Base-by-base conservation (phyloP, 2,797 vertebrate genomes). In the Phataginus tricuspis region DNA sequence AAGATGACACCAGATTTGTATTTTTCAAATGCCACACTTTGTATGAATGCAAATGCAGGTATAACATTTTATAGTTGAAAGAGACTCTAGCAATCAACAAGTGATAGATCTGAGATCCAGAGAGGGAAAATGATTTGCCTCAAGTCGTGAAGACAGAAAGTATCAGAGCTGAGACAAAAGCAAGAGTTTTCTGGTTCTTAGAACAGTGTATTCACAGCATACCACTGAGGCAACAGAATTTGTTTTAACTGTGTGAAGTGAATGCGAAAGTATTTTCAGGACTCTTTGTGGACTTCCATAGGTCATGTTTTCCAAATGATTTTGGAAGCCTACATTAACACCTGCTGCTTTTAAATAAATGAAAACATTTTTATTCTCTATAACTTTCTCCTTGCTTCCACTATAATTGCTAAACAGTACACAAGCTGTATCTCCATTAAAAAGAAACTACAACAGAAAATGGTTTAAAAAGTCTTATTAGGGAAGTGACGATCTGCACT, bases 311-410 rank as follows among this genome's bases (percentile, higher is more conserved):
- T 93, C 75, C 86, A 95, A 95, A 94, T 57, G 80, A 86, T 91
- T 94, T 91, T 86, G 64, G 84, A 95, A 96, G 84, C 59, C 75
- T 86, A 95, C 78, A 49, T 63, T 82, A 96, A 86, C 66, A 87
- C 87, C 87, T 85, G 86, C 59, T 97, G 83, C 71, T 96, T 94
- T 95, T 91, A 91, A 96, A 91, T 91, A 92, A 96, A 94, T 86
- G 57, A 89, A 96, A 88, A 72, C n/a, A 91, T 91, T 69, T 93
- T 96, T 93, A 78, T 69, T 86, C 42, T 79, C 89, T 96, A 79
- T 75, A 86, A 91, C 72, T 45, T 89, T 95, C 63, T 89, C 31
- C n/a, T 86, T 80, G 27, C 45, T 97, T 49, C 64, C n/a, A 84
- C 23, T 69, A 0, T 61, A 87, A 75, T 11, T 59, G 51, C 69